Evolutionary conservation across 2,888 invertebrate species (phyloP).

Genomic region (Petrolisthes cinctipes): DNA sequence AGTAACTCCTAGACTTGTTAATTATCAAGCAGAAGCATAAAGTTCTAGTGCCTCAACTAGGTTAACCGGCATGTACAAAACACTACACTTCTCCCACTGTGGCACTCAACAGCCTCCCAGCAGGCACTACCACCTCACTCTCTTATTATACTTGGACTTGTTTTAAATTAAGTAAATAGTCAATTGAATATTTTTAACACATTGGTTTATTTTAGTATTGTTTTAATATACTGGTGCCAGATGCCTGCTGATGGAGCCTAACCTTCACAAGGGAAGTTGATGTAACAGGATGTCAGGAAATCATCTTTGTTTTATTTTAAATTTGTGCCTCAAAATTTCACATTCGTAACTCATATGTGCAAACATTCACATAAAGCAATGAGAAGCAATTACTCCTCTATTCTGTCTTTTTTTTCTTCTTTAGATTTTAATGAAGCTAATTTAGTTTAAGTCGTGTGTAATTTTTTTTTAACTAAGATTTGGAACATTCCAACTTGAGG

Average conservation of each 20-base stretch:
- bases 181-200: neutral
- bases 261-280: slow-evolving; percentile 21
- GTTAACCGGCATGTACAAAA: slow-evolving; percentile 62
- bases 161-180: neutral
- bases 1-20: slow-evolving; percentile 40
- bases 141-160: slow-evolving; percentile 2
- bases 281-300: slow-evolving; percentile 34
- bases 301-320: slow-evolving; percentile 1
- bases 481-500: slow-evolving; percentile 62
- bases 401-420: slow-evolving; percentile 38
- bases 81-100: slow-evolving; percentile 30
- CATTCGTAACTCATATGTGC: neutral
- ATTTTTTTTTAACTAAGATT: slow-evolving; percentile 59
- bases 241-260: slow-evolving; percentile 38
- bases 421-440: neutral
- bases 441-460: slow-evolving; percentile 22
- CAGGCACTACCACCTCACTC: neutral
- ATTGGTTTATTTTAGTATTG: neutral
- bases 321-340: neutral
- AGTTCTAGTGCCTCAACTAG: slow-evolving; percentile 59
- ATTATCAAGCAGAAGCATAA: slow-evolving; percentile 60
- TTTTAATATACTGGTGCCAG: slow-evolving; percentile 16
- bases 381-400: slow-evolving; percentile 55
- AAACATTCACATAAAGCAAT: slow-evolving; percentile 33
- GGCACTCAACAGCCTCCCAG: slow-evolving; percentile 23